Percentiles rank a stretch among this genome's conserved stretches.
Conservation (phyloP, 2,797 vertebrate species). For the Sebastes minor region DNA sequence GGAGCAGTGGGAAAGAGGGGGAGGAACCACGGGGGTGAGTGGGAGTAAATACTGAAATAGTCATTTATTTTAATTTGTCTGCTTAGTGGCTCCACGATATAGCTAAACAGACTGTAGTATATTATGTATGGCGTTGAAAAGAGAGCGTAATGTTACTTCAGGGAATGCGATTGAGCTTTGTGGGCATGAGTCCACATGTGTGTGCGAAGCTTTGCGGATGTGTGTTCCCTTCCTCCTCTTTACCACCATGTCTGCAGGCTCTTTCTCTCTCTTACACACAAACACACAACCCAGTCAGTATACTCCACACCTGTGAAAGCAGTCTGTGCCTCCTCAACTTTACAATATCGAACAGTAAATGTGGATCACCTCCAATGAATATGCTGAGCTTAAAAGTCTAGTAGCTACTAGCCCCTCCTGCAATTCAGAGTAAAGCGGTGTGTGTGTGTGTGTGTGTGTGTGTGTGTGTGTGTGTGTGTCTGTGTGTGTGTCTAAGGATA, state of each 20-base stretch:
- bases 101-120: slow-evolving; percentile 53
- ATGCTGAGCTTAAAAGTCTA: neutral
- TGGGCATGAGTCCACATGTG: slow-evolving; percentile 20
- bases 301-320: slow-evolving; percentile 39
- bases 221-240: neutral
- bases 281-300: slow-evolving; percentile 16
- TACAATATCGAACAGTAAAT: slow-evolving; percentile 42
- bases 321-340: slow-evolving; percentile 30
- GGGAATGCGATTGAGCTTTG: slow-evolving; percentile 25
- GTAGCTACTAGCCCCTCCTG: neutral
- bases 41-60: slow-evolving; percentile 35
- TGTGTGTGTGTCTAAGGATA: neutral
- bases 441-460: slow-evolving; percentile 1
- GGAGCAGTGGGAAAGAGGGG: neutral
- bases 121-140: slow-evolving; percentile 56
- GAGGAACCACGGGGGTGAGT: neutral
- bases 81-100: slow-evolving; percentile 50
- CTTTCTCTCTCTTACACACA: neutral
- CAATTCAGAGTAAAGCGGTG: slow-evolving; percentile 1
- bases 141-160: slow-evolving; percentile 35
- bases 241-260: neutral
- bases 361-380: slow-evolving; percentile 40
- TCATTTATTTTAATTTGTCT: slow-evolving; percentile 70
- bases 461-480: neutral
- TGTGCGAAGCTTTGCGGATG: neutral